Evolutionary conservation across 2,797 vertebrate species (phyloP).

Genomic region (Petrocephalus sullivani): DNA sequence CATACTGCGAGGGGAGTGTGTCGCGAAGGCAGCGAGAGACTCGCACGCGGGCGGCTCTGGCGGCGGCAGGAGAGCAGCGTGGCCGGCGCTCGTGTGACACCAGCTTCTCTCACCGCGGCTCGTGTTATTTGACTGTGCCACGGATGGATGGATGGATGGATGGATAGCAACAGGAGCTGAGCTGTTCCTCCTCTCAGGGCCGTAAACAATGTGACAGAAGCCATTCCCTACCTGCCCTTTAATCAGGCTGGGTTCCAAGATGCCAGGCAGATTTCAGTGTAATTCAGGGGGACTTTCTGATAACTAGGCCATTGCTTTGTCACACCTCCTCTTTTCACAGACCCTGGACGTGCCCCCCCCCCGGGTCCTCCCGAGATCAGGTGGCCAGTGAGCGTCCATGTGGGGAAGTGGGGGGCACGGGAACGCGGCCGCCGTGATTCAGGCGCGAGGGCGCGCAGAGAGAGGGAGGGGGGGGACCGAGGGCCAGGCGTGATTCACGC

Average conservation of each 20-base stretch:
- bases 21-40: background rate
- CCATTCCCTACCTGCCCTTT: background rate
- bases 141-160: background rate
- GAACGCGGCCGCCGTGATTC: constrained; percentile 28
- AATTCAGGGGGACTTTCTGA: background rate
- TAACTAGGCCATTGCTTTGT: background rate
- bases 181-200: background rate
- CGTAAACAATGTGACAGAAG: background rate
- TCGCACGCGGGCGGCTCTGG: background rate
- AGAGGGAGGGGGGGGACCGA: background rate
- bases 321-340: background rate
- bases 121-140: background rate
- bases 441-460: constrained; percentile 30
- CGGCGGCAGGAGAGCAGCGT: background rate
- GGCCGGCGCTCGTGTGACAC: background rate
- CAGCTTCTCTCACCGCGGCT: background rate
- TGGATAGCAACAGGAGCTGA: background rate
- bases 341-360: background rate
- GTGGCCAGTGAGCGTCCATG: background rate
- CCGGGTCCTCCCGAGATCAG: background rate
- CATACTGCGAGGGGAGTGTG: background rate
- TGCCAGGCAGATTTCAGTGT: background rate
- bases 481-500: background rate
- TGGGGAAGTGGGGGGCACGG: background rate
- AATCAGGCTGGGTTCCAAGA: background rate